Base-by-base conservation (phyloP, 2,888 invertebrate genomes). In the Sinohyriopsis cumingii region DNA sequence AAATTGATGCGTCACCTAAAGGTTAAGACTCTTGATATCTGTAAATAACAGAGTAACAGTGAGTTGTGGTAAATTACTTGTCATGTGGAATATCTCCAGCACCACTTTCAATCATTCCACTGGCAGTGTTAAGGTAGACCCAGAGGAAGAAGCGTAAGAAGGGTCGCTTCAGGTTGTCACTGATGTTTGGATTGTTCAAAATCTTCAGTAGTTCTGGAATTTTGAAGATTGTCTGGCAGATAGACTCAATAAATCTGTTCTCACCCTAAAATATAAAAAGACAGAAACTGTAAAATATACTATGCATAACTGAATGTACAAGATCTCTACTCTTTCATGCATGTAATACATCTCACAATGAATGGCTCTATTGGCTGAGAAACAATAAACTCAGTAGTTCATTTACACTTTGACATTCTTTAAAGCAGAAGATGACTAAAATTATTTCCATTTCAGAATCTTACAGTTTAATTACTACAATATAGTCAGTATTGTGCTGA, bases 211-310 rank as follows among this genome's bases (percentile, higher is more conserved):
- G 73, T 67, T 90, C 89, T 1, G 84, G 77, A 33, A 88, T 84
- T 61, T 82, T 85, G 81, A 90, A 88, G 73, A 90, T 88, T 55
- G 88, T 89, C 83, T 89, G 89, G 76, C 89, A 89, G 70, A 90
- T 88, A 1, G 89, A 89, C 76, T 89, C 89, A 55, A 90, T 88
- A 69, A 87, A 89, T n/a, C 87, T 80, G 77, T 90, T 89, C 73
- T 89, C 89, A 22, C 89, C 89, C 87, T 87, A 75, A 75, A 75
- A 65, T n/a, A 61, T 63, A 22, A 20, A 68, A 54, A 19, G 9
- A 7, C 9, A 57, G 57, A 18, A 22, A 57, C 22, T 19, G 1
- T 22, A 0, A 57, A 22, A 57, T 22, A 24, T 57, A 57, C 9
- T 15, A 19, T 57, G 24, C 20, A 12, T n/a, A 18, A 24, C 9